Conservation (phyloP, 2,113 vertebrate species). For the Scytalopus superciliaris region DNA sequence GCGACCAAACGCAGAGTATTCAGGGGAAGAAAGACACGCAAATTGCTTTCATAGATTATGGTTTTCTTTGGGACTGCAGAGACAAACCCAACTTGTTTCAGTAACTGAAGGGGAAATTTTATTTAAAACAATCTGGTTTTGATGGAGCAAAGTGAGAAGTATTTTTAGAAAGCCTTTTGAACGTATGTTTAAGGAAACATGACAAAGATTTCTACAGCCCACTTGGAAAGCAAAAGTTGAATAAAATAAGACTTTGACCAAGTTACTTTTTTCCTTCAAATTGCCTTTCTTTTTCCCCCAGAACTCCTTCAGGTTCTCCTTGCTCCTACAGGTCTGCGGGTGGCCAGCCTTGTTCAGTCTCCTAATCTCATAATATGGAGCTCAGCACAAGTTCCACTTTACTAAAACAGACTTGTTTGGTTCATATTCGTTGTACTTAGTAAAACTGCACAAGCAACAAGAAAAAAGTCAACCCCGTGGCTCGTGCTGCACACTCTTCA, state of each 20-base stretch:
- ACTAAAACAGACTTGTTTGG: background rate
- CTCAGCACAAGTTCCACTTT: background rate
- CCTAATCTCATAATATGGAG: background rate
- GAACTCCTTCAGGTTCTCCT: background rate
- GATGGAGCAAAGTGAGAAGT: fast-evolving
- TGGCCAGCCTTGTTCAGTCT: background rate
- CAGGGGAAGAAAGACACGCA: background rate
- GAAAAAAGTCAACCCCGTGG: background rate
- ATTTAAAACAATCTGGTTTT: background rate
- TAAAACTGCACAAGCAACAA: background rate
- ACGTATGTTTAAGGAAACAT: background rate
- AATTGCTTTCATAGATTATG: background rate
- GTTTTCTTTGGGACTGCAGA: background rate
- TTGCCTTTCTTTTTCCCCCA: background rate
- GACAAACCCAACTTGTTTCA: background rate
- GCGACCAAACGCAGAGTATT: background rate
- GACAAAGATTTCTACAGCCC: background rate
- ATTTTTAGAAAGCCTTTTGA: background rate
- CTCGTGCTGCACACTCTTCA: background rate
- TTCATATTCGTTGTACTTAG: background rate
- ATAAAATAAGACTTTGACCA: background rate
- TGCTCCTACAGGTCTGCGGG: background rate
- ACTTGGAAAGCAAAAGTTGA: background rate
- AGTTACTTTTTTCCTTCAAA: background rate
- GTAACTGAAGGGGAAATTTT: background rate